phyloP scores from a whole-genome alignment of 2,888 invertebrate species.

The Dendrolimus houi region DNA sequence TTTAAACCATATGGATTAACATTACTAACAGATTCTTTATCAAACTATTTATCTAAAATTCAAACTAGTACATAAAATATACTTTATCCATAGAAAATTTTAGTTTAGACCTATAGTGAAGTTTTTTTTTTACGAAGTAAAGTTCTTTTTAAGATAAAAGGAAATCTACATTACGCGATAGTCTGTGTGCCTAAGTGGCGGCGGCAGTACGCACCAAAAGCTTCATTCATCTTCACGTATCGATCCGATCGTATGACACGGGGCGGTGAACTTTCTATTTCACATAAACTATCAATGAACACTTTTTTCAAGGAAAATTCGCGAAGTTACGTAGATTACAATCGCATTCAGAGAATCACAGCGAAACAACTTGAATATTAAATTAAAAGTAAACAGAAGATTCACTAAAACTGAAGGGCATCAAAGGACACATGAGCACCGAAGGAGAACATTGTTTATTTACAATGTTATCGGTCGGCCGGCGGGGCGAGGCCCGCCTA shows the following conservation, averaged over 20 bases:
- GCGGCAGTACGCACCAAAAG: conserved; percentile 29
- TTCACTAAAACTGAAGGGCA: conserved; percentile 27
- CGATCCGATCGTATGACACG: conserved; percentile 51
- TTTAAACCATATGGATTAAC: too few relatives aligned
- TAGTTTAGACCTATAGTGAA: too few relatives aligned
- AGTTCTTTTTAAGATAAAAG: too few relatives aligned
- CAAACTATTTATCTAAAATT: too few relatives aligned
- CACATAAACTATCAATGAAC: conserved; percentile 46
- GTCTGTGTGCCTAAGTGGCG: neutral
- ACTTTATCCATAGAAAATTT: too few relatives aligned
- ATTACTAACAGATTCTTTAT: too few relatives aligned
- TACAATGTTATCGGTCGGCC: conserved; percentile 57
- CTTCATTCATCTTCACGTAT: conserved; percentile 54
- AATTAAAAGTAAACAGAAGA: neutral
- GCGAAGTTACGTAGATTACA: neutral
- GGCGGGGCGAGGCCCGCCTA: conserved; percentile 42
- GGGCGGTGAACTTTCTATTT: conserved; percentile 60
- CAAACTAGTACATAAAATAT: too few relatives aligned
- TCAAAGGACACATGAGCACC: conserved; percentile 24
- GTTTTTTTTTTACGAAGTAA: too few relatives aligned
- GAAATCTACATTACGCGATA: too few relatives aligned
- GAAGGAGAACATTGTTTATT: conserved; percentile 51
- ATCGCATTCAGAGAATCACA: neutral
- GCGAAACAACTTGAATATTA: neutral
- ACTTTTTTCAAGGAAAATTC: conserved; percentile 2